These are phyloP conservation scores for Ellobius talpinus DNA, from an alignment of 2,113 vertebrate species.

Conservation along the genomic window DNA sequence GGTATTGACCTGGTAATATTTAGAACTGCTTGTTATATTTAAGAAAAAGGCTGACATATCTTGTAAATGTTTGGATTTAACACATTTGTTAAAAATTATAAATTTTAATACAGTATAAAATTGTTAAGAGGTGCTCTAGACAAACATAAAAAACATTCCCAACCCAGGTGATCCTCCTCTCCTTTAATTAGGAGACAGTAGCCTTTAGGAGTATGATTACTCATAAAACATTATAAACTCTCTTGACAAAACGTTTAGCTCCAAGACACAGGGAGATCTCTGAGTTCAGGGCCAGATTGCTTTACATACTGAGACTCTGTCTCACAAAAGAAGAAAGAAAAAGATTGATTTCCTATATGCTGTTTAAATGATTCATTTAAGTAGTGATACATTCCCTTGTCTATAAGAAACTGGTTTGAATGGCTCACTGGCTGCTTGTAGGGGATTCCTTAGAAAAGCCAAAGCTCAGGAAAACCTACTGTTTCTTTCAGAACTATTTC, in stretches of 20 bases:
- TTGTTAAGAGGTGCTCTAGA: no score
- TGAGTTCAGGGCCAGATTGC: neutral
- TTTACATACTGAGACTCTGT: neutral
- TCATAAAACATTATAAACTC: neutral
- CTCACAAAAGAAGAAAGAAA: neutral
- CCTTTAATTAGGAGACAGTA: no score
- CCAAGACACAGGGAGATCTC: neutral
- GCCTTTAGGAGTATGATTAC: no score
- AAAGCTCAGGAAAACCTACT: neutral
- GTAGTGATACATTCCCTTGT: neutral
- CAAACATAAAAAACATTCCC: no score
- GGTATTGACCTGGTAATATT: no score
- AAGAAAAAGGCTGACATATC: no score
- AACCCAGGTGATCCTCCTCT: no score
- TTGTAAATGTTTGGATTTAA: no score
- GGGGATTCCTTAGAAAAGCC: neutral
- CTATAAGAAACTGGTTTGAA: neutral
- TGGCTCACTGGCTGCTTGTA: neutral
- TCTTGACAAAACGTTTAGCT: no score
- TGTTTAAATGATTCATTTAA: neutral
- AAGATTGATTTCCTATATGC: neutral
- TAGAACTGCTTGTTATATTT: no score
- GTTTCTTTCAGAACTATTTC: neutral
- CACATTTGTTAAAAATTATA: no score
- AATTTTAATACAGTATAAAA: no score